Conservation (phyloP, 2,797 vertebrate genomes). For the Bryconaethiops microstoma region DNA sequence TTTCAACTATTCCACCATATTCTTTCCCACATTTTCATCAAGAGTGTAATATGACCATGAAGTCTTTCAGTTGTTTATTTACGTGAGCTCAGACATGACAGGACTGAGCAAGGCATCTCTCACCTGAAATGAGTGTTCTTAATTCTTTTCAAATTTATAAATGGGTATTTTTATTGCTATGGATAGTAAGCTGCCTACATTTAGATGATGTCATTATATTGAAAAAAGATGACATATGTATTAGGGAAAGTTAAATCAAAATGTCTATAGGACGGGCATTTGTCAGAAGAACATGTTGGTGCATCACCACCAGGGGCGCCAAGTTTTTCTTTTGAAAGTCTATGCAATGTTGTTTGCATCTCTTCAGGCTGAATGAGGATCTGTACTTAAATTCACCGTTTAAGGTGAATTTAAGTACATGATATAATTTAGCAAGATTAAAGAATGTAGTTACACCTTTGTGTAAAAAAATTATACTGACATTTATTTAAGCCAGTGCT, state of each 20-base stretch:
- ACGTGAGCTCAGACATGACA: background rate
- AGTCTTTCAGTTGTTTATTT: background rate
- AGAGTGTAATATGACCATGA: too few species aligned
- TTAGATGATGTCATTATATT: background rate
- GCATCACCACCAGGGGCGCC: slow-evolving; percentile 48
- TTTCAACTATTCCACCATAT: too few species aligned
- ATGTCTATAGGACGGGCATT: background rate
- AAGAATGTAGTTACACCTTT: background rate
- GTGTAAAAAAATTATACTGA: too few species aligned
- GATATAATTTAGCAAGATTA: background rate
- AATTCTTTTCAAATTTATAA: background rate
- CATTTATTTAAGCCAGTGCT: too few species aligned
- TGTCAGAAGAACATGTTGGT: background rate
- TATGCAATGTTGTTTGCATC: background rate
- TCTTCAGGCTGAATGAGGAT: background rate
- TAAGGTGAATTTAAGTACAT: background rate
- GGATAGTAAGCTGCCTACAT: background rate
- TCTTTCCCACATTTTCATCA: too few species aligned
- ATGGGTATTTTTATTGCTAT: background rate
- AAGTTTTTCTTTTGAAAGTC: slow-evolving; percentile 11
- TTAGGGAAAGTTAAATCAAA: background rate
- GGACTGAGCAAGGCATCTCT: background rate
- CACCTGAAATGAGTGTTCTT: background rate
- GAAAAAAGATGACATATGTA: background rate
- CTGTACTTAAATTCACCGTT: too few species aligned